These are phyloP conservation scores for Trichogramma pretiosum DNA, from an alignment of 1,140 invertebrate genomes.

Conservation along the genomic window DNA sequence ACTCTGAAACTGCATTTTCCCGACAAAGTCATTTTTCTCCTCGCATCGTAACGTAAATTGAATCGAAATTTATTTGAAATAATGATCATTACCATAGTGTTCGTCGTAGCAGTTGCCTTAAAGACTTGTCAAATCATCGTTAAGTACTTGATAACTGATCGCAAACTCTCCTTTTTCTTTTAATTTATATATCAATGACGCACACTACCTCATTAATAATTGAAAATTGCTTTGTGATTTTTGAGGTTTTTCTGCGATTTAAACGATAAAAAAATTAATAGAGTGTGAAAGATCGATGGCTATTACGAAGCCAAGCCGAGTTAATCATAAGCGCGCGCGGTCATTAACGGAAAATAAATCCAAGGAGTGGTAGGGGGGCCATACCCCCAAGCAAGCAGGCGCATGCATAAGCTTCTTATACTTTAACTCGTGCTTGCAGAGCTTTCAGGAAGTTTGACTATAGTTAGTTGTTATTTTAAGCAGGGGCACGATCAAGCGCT, in stretches of 20 bases:
- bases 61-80: no score
- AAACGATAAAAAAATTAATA: no score
- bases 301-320: not conserved
- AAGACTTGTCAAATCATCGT: not conserved
- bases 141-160: not conserved
- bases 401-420: no score
- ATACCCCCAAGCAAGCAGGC: not conserved
- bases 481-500: no score
- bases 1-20: no score
- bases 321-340: not conserved
- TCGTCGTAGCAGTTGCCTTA: not conserved
- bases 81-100: not conserved
- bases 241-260: not conserved
- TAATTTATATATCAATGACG: not conserved
- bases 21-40: no score
- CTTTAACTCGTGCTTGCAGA: no score
- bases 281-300: no score
- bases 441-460: no score
- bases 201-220: not conserved
- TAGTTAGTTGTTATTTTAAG: no score
- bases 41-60: no score
- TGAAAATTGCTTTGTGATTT: not conserved
- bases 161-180: slow-evolving; percentile 1
- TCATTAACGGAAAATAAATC: not conserved
- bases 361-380: not conserved